These are phyloP conservation scores for Globia sparganii DNA, from an alignment of 2,888 invertebrate genomes.

Conservation along the genomic window DNA sequence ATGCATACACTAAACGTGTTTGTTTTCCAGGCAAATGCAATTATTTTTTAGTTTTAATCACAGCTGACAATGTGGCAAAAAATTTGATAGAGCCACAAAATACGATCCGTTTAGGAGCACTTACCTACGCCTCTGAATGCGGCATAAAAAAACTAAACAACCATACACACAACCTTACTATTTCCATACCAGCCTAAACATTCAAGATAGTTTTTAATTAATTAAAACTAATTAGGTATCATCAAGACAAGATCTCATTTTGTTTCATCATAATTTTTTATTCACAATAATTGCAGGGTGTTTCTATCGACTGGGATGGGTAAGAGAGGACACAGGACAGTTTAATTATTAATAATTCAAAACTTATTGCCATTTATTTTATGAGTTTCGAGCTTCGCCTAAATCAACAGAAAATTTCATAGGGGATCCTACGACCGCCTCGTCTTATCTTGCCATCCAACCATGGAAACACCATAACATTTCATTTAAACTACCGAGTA, in stretches of 20 bases:
- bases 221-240: slow-evolving; percentile 5
- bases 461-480: not conserved
- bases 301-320: slow-evolving; percentile 4
- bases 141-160: slow-evolving; percentile 4
- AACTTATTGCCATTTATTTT: not conserved
- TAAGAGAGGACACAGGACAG: not conserved
- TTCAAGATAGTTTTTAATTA: not conserved
- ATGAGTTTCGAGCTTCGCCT: not conserved
- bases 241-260: not conserved
- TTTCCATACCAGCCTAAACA: slow-evolving; percentile 11
- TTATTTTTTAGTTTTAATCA: not conserved
- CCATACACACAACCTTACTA: slow-evolving; percentile 19
- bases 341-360: not conserved
- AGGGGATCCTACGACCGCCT: not conserved
- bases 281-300: slow-evolving; percentile 1
- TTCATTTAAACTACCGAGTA: slow-evolving; percentile 11
- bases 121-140: not conserved
- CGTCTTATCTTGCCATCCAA: not conserved
- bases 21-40: not conserved
- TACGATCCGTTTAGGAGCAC: not conserved
- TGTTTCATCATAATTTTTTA: slow-evolving; percentile 15
- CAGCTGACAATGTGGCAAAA: slow-evolving; percentile 1
- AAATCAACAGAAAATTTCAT: not conserved
- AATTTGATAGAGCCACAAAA: not conserved
- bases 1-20: not conserved